Evolutionary conservation across 2,797 vertebrate genomes (phyloP), one percentile per base, ranked within the genome.

Genomic region (Trachops cirrhosus): DNA sequence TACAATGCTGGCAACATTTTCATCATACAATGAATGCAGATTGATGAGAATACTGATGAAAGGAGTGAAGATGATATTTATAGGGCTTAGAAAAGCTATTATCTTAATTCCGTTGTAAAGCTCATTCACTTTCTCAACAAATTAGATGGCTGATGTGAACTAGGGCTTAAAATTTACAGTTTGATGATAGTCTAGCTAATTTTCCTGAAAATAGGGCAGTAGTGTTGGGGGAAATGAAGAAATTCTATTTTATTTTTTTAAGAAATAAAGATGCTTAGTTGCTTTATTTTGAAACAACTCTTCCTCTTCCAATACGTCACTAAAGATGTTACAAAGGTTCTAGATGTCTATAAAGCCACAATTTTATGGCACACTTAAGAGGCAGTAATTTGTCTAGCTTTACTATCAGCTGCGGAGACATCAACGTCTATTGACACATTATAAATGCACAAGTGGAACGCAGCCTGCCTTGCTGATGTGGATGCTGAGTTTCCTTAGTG

Each of bases 401-500:
- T 98, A 89, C 91, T 74, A 95, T 96, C 96, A 97, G 93, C 91
- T 86, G 52, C 83, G 95, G 97, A 96, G 98, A 96, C 75, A 87
- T 97, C 97, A 96, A 10, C 62, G 82, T 82, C 97, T 97, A 24
- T 93, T 97, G 98, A 97, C 96, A 97, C 84, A 39, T 97, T 97
- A 92, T 95, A 98, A 97, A 97, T 96, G 73, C 94, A 94, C 95
- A 97, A 96, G 94, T 96, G 92, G 96, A 97, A 97, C 50, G 62
- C 68, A 94, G 86, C 96, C 91, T 97, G 96, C 87, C 88, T 87
- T 91, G 91, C 62, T 92, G 79, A 95, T 95, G 83, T 94, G 92
- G 93, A 79, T 83, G 83, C 95, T 94, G 95, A 96, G 94, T 94
- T 98, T 97, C 98, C 98, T 98, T 97, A 96, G 93, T 97, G 91